Percentiles rank a stretch among this genome's conserved stretches.
Conservation (phyloP, 92 coral and sea anemone genomes). For the Parazoanthus darwini region DNA sequence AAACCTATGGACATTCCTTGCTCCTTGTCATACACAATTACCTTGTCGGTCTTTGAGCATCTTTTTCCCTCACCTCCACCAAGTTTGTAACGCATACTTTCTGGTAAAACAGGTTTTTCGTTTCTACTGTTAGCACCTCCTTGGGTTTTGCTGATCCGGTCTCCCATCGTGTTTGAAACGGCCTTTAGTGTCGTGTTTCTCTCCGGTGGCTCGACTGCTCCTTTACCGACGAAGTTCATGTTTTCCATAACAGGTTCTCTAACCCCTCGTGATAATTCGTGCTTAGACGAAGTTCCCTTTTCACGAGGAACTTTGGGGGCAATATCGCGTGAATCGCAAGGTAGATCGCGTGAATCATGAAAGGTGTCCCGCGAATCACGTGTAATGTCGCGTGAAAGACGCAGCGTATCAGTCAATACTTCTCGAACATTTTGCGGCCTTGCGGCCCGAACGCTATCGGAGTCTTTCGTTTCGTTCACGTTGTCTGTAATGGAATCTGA, state of each 20-base stretch:
- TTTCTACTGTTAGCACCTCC: constrained; percentile 42
- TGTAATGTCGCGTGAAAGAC: not conserved
- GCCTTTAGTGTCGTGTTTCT: not conserved
- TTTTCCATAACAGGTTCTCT: constrained; percentile 20
- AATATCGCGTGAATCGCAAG: constrained; percentile 14
- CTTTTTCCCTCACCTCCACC: constrained; percentile 56
- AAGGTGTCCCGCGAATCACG: constrained; percentile 16
- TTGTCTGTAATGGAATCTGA: not conserved
- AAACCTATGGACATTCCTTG: constrained; percentile 62
- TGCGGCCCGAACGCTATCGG: not conserved
- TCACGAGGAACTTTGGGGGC: constrained; percentile 9
- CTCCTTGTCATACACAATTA: constrained; percentile 54
- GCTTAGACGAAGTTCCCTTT: not conserved
- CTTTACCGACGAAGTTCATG: constrained; percentile 17
- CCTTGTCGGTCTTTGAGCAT: constrained; percentile 55
- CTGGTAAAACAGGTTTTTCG: constrained; percentile 82
- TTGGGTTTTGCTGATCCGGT: constrained; percentile 5
- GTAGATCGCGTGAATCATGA: constrained; percentile 1
- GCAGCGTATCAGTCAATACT: not conserved
- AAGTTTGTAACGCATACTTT: constrained; percentile 59
- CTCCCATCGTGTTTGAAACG: not conserved
- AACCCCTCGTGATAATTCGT: constrained; percentile 5
- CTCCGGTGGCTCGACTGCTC: constrained; percentile 16
- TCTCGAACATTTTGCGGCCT: constrained; percentile 25
- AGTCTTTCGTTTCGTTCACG: not conserved